A percentile compares a stretch with the other conserved stretches of the same genome.
phyloP scores from a whole-genome alignment of 2,888 invertebrate genomes.

The Diloba caeruleocephala region DNA sequence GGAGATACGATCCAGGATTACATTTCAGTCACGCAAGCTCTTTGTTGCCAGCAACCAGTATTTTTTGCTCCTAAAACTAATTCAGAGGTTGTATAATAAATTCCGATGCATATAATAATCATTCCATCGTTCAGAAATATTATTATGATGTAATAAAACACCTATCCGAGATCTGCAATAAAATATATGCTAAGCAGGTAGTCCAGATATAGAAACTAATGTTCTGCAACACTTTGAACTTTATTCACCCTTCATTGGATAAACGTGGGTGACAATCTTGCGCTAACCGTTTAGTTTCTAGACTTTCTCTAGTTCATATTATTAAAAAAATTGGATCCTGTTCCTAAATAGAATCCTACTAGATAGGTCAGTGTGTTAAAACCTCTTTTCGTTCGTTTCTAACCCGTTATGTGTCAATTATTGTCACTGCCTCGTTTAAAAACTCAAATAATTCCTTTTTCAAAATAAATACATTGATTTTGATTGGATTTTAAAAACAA shows the following conservation, averaged over 20 bases:
- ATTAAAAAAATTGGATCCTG: conserved; percentile 35
- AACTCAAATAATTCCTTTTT: conserved; percentile 5
- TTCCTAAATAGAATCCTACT: conserved; percentile 25
- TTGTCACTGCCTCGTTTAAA: neutral
- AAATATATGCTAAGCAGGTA: too few relatives aligned
- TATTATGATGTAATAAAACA: neutral
- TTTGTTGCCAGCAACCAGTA: conserved; percentile 1
- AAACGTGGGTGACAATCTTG: conserved; percentile 41
- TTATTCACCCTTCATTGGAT: conserved; percentile 4
- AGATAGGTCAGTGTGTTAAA: conserved; percentile 2
- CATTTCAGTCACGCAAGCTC: conserved; percentile 35
- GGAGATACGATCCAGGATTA: conserved; percentile 15
- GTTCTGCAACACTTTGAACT: conserved; percentile 18
- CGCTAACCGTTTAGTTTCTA: conserved; percentile 33
- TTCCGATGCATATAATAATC: conserved; percentile 16
- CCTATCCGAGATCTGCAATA: too few relatives aligned
- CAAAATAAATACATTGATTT: conserved; percentile 19
- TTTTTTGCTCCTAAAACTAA: conserved; percentile 4
- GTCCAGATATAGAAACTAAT: neutral
- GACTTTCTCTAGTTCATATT: conserved; percentile 12
- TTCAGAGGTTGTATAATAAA: neutral
- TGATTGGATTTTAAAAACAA: conserved; percentile 32
- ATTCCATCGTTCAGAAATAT: neutral
- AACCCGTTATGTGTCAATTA: neutral
- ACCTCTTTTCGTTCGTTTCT: neutral